Percentiles rank a stretch among this genome's conserved stretches.
phyloP scores from a whole-genome alignment of 2,113 vertebrate genomes.

The Chauna torquata region DNA sequence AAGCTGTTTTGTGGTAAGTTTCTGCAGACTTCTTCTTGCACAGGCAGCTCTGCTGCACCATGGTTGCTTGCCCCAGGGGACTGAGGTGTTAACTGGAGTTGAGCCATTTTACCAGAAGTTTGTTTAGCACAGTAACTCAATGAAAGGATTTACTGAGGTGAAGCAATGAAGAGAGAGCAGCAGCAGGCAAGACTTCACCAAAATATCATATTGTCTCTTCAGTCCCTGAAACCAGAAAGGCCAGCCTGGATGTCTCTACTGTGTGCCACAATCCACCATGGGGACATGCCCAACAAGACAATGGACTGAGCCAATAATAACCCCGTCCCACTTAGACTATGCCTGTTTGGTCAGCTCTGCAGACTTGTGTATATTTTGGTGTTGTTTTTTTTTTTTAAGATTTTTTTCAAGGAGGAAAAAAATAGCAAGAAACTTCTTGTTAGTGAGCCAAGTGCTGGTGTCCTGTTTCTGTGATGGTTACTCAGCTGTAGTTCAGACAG shows the following conservation, averaged over 20 bases:
- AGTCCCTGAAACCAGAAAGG: neutral
- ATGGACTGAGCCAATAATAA: neutral
- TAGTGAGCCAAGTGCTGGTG: neutral
- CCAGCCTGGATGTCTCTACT: neutral
- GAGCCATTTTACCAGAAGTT: neutral
- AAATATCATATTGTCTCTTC: neutral
- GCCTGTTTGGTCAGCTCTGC: neutral
- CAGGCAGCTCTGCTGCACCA: neutral
- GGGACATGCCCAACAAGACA: neutral
- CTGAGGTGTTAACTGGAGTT: neutral
- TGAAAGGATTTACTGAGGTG: neutral
- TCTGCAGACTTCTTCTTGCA: neutral
- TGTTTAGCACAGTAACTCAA: neutral
- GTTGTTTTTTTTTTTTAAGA: neutral
- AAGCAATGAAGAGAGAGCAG: neutral
- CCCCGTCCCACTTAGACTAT: neutral
- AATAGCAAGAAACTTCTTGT: neutral
- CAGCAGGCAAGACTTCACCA: neutral
- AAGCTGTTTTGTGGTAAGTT: neutral
- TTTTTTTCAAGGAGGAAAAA: neutral
- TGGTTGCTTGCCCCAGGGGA: neutral
- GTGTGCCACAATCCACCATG: neutral
- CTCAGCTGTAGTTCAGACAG: neutral
- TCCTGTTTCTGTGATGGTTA: neutral
- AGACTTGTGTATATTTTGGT: neutral